A percentile compares a stretch with the other conserved stretches of the same genome.
phyloP scores from a whole-genome alignment of 2,797 vertebrate genomes.

The Cuculus canorus region DNA sequence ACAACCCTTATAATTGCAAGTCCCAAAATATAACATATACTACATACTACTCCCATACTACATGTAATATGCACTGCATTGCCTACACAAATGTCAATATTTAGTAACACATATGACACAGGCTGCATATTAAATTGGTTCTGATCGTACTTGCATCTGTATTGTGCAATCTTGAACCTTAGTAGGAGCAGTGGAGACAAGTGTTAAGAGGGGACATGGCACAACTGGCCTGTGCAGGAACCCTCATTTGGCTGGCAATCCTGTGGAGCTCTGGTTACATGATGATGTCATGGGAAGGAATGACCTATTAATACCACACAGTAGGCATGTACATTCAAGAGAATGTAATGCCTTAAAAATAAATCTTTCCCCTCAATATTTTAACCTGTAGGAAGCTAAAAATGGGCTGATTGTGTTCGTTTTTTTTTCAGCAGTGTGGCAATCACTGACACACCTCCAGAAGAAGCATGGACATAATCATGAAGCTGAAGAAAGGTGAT shows the following conservation, averaged over 20 bases:
- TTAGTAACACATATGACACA: accelerated
- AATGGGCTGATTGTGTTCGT: neutral
- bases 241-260: neutral
- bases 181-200: neutral
- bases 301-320: accelerated
- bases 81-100: accelerated
- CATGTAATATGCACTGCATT: too few relatives aligned
- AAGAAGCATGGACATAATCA: neutral
- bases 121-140: neutral
- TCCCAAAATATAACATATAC: neutral
- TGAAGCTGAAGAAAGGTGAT: neutral
- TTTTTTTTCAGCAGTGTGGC: neutral
- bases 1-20: neutral
- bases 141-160: neutral
- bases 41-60: neutral
- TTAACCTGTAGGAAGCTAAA: neutral
- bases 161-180: neutral
- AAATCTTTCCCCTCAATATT: neutral
- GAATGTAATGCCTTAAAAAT: neutral
- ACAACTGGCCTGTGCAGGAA: neutral
- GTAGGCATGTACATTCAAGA: neutral
- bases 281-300: accelerated
- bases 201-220: neutral
- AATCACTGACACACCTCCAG: neutral
- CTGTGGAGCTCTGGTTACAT: accelerated